phyloP scores from a whole-genome alignment of 2,888 invertebrate species.

The Drosophila kuntzei region DNA sequence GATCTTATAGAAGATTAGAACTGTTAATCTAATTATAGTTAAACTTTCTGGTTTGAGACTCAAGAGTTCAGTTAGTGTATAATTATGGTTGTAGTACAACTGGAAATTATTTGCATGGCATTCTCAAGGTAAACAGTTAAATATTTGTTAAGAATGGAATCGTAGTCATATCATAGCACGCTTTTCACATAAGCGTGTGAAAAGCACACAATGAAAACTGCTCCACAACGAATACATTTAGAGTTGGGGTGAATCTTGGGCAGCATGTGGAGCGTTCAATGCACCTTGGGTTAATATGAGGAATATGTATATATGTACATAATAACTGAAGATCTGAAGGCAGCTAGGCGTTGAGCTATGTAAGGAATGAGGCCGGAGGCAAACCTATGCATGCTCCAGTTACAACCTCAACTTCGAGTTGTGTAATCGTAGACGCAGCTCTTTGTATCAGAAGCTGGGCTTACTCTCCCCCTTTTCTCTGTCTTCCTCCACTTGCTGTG shows the following conservation, averaged over 20 bases:
- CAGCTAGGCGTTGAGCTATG: conserved; percentile 43
- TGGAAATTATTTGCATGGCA: conserved; percentile 33
- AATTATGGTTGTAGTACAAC: conserved; percentile 8
- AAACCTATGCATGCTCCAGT: conserved; percentile 60
- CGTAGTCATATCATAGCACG: conserved; percentile 65
- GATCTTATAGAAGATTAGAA: not conserved
- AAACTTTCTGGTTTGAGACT: not conserved
- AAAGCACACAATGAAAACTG: conserved; percentile 57
- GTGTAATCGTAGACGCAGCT: conserved; percentile 40
- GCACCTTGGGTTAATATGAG: conserved; percentile 12
- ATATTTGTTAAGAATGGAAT: conserved; percentile 59
- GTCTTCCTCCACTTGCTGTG: not conserved
- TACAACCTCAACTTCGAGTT: conserved; percentile 49
- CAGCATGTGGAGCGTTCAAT: conserved; percentile 50
- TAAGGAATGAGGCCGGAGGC: conserved; percentile 40
- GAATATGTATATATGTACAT: not conserved
- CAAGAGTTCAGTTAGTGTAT: not conserved
- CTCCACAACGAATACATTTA: not conserved
- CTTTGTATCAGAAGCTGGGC: conserved; percentile 8
- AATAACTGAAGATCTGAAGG: too few species aligned
- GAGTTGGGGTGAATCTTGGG: conserved; percentile 21
- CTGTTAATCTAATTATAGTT: conserved; percentile 3
- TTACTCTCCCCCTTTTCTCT: not conserved
- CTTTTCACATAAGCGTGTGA: conserved; percentile 76
- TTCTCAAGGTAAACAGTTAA: conserved; percentile 63